These are phyloP conservation scores for Lamellibrachia luymesi DNA, from an alignment of 1,140 invertebrate species.

Conservation along the genomic window DNA sequence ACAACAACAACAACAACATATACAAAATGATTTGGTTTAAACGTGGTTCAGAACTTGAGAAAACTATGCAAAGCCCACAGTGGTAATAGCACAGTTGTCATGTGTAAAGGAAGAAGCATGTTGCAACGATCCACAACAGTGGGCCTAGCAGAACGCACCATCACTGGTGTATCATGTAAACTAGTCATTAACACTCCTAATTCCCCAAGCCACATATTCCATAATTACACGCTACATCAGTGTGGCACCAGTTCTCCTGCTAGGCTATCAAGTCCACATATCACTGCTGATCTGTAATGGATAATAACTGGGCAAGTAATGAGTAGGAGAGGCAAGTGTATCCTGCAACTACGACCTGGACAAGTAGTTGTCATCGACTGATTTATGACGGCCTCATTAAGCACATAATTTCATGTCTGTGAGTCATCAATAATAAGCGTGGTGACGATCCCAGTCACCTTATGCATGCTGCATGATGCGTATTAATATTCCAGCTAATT, in stretches of 20 bases:
- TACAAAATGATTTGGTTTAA: background rate
- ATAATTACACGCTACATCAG: background rate
- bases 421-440: no score
- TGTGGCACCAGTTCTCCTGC: background rate
- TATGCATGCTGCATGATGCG: background rate
- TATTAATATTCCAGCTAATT: background rate
- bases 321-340: background rate
- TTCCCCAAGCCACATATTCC: background rate
- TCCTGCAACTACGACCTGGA: background rate
- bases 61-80: background rate
- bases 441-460: no score
- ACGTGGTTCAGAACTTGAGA: background rate
- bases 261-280: background rate
- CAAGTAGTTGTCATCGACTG: background rate
- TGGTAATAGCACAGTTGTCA: background rate
- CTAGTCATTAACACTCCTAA: background rate
- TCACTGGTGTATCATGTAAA: background rate
- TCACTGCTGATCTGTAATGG: background rate
- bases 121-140: background rate
- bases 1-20: background rate
- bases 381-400: background rate
- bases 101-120: background rate
- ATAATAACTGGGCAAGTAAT: background rate
- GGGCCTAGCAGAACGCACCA: background rate
- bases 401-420: no score